Conservation (phyloP, 2,888 invertebrate species). For the Spodoptera littoralis region DNA sequence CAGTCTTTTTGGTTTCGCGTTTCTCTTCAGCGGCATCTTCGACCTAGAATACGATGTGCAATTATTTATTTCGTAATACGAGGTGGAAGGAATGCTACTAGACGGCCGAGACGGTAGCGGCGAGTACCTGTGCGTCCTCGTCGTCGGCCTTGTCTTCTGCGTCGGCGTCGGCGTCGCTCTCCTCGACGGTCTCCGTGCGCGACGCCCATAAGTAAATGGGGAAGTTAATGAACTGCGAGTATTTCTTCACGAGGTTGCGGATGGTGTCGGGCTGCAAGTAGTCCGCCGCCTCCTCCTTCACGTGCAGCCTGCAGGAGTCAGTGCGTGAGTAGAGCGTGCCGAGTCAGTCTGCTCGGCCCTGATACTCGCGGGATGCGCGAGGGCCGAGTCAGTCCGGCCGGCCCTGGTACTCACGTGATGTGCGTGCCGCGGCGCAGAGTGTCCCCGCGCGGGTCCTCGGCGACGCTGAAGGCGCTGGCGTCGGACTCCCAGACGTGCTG, state of each 20-base stretch:
- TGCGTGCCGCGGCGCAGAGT: slow-evolving; percentile 97
- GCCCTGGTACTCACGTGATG: slow-evolving; percentile 88
- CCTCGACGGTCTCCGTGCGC: slow-evolving; percentile 71
- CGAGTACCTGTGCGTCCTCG: slow-evolving; percentile 88
- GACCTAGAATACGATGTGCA: slow-evolving; percentile 77
- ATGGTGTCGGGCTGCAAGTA: slow-evolving; percentile 98
- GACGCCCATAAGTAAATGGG: slow-evolving; percentile 98
- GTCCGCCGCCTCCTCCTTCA: slow-evolving; percentile 99
- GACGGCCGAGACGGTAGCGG: not conserved
- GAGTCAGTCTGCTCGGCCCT: no score
- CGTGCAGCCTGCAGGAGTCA: slow-evolving; percentile 90
- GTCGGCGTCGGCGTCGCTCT: slow-evolving; percentile 40
- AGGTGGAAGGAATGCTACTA: no score
- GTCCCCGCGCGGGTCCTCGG: slow-evolving; percentile 97
- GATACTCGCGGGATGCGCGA: no score
- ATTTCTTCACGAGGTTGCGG: slow-evolving; percentile 97
- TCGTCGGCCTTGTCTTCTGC: slow-evolving; percentile 59
- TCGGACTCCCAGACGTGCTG: slow-evolving; percentile 99
- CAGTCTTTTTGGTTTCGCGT: slow-evolving; percentile 93
- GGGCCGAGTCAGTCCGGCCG: no score
- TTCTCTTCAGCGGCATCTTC: slow-evolving; percentile 92
- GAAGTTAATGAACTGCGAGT: slow-evolving; percentile 99
- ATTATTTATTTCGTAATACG: not conserved
- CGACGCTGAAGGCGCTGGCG: slow-evolving; percentile 95
- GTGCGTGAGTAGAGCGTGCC: not conserved